Base-by-base conservation (phyloP, 2,797 vertebrate species). In the Hyperoplus lanceolatus region DNA sequence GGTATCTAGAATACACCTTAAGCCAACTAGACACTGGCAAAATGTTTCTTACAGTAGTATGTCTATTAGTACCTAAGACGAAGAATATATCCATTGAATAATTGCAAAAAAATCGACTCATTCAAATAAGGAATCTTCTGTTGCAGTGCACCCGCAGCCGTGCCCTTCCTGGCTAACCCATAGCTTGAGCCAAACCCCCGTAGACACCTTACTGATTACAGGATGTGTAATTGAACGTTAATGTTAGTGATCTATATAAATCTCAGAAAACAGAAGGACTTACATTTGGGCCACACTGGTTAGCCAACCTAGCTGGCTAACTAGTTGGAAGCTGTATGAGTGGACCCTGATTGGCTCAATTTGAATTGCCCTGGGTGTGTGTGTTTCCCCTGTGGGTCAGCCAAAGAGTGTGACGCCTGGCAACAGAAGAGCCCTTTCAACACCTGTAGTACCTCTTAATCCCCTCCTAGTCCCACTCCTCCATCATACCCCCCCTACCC, bases 371-470 rank as follows among this genome's bases (percentile, higher is more conserved):
- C 10, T 38, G 70, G 13, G 16, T 61, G 41, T 45, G 50, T 29
- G 38, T 18, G 41, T 29, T 42, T 56, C 57, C 29, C 29, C 29
- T 82, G 51, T 56, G 70, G 75, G 39, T 61, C 46, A 42, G 29
- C 46, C 14, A 0, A 75, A 62, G 53, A 67, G 61, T 69, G 71
- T 64, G 75, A 76, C 64, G n/a, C 74, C 80, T 18, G 55, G 53
- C 63, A 79, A 85, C 79, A 89, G 86, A 89, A 76, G 84, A 79
- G 59, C 51, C 70, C 75, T 80, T 73, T 49, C 53, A 3, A 60
- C 48, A 4, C 67, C 58, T 73, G 14, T 72, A 70, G 38, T 80
- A 39, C 59, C 4, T 74, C 57, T 61, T 41, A 70, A 54, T 43
- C 14, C 39, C 53, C 62, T 16, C 50, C 16, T 29, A 29, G 29